A percentile compares a stretch with the other conserved stretches of the same genome.
Evolutionary conservation across 2,888 invertebrate genomes (phyloP).

Genomic region (Heterodera filipjevi): DNA sequence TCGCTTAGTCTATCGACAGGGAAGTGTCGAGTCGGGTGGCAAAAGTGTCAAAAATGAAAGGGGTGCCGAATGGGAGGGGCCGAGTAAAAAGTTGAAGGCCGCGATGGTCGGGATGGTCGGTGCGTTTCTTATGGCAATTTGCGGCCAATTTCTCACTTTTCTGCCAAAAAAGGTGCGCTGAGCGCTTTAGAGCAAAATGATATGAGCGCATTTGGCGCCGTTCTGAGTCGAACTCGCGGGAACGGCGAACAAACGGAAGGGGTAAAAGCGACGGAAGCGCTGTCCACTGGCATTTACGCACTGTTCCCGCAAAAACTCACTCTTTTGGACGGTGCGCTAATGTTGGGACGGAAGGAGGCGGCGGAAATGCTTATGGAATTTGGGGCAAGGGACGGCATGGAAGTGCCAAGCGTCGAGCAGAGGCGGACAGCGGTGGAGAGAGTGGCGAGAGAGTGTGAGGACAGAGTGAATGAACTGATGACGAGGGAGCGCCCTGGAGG

Average conservation of each 20-base stretch:
- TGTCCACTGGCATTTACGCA: slow-evolving; percentile 68
- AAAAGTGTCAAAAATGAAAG: slow-evolving; percentile 39
- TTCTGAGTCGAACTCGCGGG: slow-evolving; percentile 73
- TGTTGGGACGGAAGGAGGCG: slow-evolving; percentile 84
- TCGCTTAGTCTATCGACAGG: slow-evolving; percentile 50
- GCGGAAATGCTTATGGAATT: slow-evolving; percentile 83
- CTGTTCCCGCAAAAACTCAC: slow-evolving; percentile 86
- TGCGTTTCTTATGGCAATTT: background rate
- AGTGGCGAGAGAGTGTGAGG: slow-evolving; percentile 23
- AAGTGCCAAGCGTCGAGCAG: slow-evolving; percentile 31
- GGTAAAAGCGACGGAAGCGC: background rate
- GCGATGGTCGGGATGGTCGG: slow-evolving; percentile 51
- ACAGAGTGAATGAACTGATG: background rate
- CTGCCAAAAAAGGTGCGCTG: slow-evolving; percentile 69
- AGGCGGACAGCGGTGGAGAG: slow-evolving; percentile 21
- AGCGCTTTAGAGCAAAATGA: slow-evolving; percentile 94
- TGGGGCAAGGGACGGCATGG: slow-evolving; percentile 68
- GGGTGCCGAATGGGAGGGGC: slow-evolving; percentile 37
- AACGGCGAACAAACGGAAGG: slow-evolving; percentile 1
- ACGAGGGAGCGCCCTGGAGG: slow-evolving; percentile 14
- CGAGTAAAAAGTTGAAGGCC: slow-evolving; percentile 49
- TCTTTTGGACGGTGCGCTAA: slow-evolving; percentile 87
- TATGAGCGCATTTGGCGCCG: slow-evolving; percentile 85
- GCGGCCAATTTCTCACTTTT: background rate
- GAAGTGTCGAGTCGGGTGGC: slow-evolving; percentile 47